phyloP scores from a whole-genome alignment of 1,140 invertebrate genomes.

The Liolophura sinensis region DNA sequence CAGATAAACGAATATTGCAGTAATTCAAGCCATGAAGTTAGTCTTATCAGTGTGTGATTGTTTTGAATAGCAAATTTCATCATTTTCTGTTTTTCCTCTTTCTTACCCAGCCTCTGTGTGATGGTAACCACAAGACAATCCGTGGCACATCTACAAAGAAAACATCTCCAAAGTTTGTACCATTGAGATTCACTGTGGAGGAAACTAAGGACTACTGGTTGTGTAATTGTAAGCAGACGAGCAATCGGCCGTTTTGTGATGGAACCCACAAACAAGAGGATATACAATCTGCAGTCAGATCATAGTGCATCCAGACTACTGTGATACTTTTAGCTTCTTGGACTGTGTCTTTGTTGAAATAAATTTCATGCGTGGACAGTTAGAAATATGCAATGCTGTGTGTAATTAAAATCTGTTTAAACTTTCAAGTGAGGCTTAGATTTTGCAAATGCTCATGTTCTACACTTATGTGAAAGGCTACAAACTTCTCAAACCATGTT shows the following conservation, averaged over 20 bases:
- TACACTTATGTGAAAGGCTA: too few relatives aligned
- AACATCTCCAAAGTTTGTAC: constrained; percentile 60
- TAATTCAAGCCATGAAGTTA: too few relatives aligned
- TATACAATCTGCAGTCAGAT: constrained; percentile 63
- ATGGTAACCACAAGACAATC: constrained; percentile 82
- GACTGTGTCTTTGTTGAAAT: too few relatives aligned
- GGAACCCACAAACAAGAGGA: constrained; percentile 82
- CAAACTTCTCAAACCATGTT: too few relatives aligned
- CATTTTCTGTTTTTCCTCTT: constrained; percentile 4
- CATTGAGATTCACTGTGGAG: constrained; percentile 80
- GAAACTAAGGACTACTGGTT: constrained; percentile 95
- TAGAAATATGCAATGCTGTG: too few relatives aligned
- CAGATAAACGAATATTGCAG: too few relatives aligned
- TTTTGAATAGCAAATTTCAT: neutral
- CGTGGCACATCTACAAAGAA: constrained; percentile 61
- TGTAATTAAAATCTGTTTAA: too few relatives aligned
- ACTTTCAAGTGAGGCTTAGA: too few relatives aligned
- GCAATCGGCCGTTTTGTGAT: constrained; percentile 95
- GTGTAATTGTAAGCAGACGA: constrained; percentile 97
- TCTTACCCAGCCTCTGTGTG: constrained; percentile 83
- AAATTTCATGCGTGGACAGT: too few relatives aligned
- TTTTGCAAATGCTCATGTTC: too few relatives aligned
- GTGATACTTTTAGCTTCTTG: too few relatives aligned
- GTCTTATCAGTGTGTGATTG: neutral
- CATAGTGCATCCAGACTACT: neutral